These are phyloP conservation scores for Bagarius yarrelli DNA, from an alignment of 2,113 vertebrate species.

Conservation along the genomic window DNA sequence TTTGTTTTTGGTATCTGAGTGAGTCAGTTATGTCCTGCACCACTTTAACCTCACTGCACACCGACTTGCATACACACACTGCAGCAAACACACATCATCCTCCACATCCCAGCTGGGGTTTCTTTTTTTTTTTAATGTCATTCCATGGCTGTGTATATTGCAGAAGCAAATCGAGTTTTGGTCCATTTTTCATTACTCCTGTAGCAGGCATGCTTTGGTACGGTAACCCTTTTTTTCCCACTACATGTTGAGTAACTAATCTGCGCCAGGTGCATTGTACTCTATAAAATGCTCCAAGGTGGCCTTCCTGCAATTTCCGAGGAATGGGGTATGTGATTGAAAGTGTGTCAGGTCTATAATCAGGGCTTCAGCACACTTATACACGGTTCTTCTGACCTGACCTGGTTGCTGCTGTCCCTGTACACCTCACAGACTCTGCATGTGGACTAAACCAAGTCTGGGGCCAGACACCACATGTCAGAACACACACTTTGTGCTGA, in stretches of 20 bases:
- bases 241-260: constrained; percentile 57
- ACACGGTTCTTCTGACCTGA: constrained; percentile 38
- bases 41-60: constrained; percentile 13
- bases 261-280: constrained; percentile 50
- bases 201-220: constrained; percentile 53
- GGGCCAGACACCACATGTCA: background rate
- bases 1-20: background rate
- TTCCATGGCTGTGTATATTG: constrained; percentile 49
- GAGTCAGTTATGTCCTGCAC: constrained; percentile 15
- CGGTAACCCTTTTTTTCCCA: constrained; percentile 43
- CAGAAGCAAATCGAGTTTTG: constrained; percentile 55
- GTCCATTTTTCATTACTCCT: constrained; percentile 61
- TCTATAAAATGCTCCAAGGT: constrained; percentile 55
- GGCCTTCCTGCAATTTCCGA: constrained; percentile 57
- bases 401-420: constrained; percentile 16
- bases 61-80: constrained; percentile 25
- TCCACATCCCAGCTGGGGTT: constrained; percentile 39
- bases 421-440: constrained; percentile 15
- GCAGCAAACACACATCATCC: constrained; percentile 29
- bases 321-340: constrained; percentile 59
- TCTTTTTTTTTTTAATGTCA: constrained; percentile 51
- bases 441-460: constrained; percentile 24
- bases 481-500: constrained; percentile 2
- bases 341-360: constrained; percentile 52
- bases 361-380: background rate